phyloP scores from a whole-genome alignment of 92 coral and sea anemone species.

The Chrysogorgia sp. region DNA sequence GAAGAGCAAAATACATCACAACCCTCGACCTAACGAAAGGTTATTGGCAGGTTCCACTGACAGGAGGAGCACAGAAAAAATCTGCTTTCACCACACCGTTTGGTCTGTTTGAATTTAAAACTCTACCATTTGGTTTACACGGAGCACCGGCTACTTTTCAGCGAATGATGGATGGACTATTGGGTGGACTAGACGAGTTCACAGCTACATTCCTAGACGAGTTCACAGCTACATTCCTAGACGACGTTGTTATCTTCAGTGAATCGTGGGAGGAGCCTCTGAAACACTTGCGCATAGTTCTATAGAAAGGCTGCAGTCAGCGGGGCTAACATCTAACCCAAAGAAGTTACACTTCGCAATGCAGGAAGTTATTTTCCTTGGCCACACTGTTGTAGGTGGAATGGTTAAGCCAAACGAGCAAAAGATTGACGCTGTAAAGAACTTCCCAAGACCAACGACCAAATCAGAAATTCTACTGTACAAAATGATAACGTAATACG shows the following conservation, averaged over 20 bases:
- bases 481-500: too few species aligned
- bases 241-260: slow-evolving; percentile 45
- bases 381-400: slow-evolving; percentile 29
- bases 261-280: slow-evolving; percentile 47
- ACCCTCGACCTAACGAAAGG: background rate
- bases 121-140: too few species aligned
- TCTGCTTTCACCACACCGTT: background rate
- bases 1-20: slow-evolving; percentile 22
- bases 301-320: slow-evolving; percentile 30
- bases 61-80: background rate
- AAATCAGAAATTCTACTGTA: too few species aligned
- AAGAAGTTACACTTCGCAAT: slow-evolving; percentile 43
- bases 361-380: slow-evolving; percentile 24
- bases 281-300: slow-evolving; percentile 19
- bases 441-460: slow-evolving; percentile 41
- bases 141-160: background rate
- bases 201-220: too few species aligned
- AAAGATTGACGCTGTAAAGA: slow-evolving; percentile 27
- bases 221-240: slow-evolving; percentile 44
- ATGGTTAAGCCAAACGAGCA: slow-evolving; percentile 4
- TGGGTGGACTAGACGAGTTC: background rate
- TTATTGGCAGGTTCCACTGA: background rate
- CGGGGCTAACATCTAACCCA: slow-evolving; percentile 49
- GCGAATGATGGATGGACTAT: background rate
- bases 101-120: slow-evolving; percentile 8